These are phyloP conservation scores for Gastrophryne carolinensis DNA, from an alignment of 2,797 vertebrate genomes.

Conservation along the genomic window DNA sequence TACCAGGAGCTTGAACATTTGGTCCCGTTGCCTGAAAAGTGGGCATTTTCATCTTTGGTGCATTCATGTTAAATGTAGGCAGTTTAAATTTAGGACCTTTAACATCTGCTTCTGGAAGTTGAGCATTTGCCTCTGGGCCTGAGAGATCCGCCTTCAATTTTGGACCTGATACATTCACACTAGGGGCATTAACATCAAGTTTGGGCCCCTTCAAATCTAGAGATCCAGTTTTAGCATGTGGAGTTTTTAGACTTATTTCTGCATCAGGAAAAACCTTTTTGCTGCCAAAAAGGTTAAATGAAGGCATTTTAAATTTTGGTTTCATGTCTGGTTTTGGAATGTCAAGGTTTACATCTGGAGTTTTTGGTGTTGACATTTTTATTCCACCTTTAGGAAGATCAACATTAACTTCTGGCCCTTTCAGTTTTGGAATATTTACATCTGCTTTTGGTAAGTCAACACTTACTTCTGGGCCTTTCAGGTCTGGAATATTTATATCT, in stretches of 20 bases:
- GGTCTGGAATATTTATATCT: not conserved
- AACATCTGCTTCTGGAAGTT: slow-evolving; percentile 1
- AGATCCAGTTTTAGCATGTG: slow-evolving; percentile 11
- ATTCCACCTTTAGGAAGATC: slow-evolving; percentile 23
- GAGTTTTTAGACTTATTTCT: slow-evolving; percentile 23
- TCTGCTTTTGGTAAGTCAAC: slow-evolving; percentile 27
- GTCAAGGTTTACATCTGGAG: slow-evolving; percentile 20
- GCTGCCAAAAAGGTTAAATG: slow-evolving; percentile 31
- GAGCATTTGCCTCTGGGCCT: slow-evolving; percentile 16
- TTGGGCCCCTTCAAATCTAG: slow-evolving; percentile 8
- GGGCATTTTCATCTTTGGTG: slow-evolving; percentile 1
- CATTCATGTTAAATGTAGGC: not conserved
- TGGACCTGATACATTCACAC: slow-evolving; percentile 28
- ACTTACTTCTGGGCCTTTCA: slow-evolving; percentile 20
- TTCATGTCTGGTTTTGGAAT: slow-evolving; percentile 39
- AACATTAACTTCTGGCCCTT: slow-evolving; percentile 17
- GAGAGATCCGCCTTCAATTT: slow-evolving; percentile 22
- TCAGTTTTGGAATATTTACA: slow-evolving; percentile 13
- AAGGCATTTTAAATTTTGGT: slow-evolving; percentile 40
- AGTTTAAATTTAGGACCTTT: slow-evolving; percentile 1
- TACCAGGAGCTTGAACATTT: slow-evolving; percentile 2
- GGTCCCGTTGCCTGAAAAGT: slow-evolving; percentile 16
- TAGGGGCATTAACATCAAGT: slow-evolving; percentile 30
- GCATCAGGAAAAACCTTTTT: slow-evolving; percentile 39
- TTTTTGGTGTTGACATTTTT: slow-evolving; percentile 17